phyloP scores from a whole-genome alignment of 2,113 vertebrate genomes.

The Mellivora capensis region DNA sequence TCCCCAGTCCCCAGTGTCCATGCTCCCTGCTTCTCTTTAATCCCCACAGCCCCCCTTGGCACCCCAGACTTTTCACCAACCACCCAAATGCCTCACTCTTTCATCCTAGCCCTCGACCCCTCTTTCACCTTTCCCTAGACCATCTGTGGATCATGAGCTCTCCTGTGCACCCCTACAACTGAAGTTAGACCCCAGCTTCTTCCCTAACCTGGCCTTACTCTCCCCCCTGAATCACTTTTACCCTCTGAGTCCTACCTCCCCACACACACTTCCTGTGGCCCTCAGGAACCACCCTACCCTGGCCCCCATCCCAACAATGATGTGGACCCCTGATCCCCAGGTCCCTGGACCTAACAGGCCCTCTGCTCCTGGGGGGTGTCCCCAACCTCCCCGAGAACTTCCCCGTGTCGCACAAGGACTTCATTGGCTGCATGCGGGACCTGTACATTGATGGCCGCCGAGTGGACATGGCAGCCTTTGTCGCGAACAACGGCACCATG shows the following conservation, averaged over 20 bases:
- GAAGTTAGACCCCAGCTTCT: background rate
- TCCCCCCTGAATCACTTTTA: background rate
- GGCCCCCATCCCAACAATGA: conserved; percentile 42
- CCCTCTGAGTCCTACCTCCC: background rate
- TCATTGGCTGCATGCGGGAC: conserved; percentile 97
- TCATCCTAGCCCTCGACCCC: background rate
- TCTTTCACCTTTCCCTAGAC: background rate
- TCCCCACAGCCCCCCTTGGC: background rate
- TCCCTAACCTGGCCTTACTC: background rate
- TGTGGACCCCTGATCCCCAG: conserved; percentile 77
- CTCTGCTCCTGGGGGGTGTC: conserved; percentile 95
- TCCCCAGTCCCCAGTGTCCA: background rate
- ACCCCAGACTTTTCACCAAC: background rate
- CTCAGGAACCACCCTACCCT: conserved; percentile 7
- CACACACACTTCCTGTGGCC: background rate
- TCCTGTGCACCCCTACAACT: background rate
- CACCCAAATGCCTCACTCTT: background rate
- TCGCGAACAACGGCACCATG: conserved; percentile 94
- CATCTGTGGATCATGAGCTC: background rate
- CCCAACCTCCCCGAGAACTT: conserved; percentile 98
- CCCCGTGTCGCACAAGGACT: conserved; percentile 92
- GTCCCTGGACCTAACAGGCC: conserved; percentile 97
- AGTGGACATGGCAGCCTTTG: conserved; percentile 94
- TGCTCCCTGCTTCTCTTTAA: background rate
- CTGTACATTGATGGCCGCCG: conserved; percentile 94